Conservation (phyloP, 2,797 vertebrate genomes). For the Alosa sapidissima region DNA sequence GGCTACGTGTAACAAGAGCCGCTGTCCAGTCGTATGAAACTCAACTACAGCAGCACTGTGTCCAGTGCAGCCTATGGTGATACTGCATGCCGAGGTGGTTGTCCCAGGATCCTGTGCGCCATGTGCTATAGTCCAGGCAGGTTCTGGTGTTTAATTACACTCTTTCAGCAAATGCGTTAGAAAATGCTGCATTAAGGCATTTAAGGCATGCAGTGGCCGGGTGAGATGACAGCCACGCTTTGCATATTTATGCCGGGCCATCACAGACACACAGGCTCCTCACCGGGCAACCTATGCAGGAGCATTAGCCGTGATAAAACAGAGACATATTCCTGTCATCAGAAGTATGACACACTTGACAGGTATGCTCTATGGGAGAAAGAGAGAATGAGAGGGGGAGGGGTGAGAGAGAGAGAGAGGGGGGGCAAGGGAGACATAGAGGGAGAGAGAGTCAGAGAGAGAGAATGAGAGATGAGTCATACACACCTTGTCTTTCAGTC, state of each 20-base stretch:
- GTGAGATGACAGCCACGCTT: conserved; percentile 7
- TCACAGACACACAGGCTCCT: conserved; percentile 49
- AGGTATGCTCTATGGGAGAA: conserved; percentile 21
- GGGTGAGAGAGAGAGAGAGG: neutral
- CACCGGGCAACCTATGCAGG: conserved; percentile 29
- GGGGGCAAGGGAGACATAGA: neutral
- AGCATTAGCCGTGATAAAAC: conserved; percentile 48
- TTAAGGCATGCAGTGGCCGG: neutral
- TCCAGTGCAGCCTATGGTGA: neutral
- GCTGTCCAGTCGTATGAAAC: neutral
- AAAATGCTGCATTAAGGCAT: neutral
- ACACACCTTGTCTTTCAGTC: conserved; percentile 17
- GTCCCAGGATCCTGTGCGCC: neutral
- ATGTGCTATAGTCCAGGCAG: neutral
- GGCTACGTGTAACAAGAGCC: neutral
- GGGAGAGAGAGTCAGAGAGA: neutral
- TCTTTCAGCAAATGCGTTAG: neutral
- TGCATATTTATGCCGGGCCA: conserved; percentile 51
- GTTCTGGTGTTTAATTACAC: conserved; percentile 19
- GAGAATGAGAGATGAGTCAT: conserved; percentile 7
- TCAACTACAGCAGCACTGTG: neutral
- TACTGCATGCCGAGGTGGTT: neutral
- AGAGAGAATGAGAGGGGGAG: neutral
- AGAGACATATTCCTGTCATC: conserved; percentile 49
- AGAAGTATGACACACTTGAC: conserved; percentile 45